phyloP scores from a whole-genome alignment of 1,140 invertebrate genomes.

The Microplitis mediator region DNA sequence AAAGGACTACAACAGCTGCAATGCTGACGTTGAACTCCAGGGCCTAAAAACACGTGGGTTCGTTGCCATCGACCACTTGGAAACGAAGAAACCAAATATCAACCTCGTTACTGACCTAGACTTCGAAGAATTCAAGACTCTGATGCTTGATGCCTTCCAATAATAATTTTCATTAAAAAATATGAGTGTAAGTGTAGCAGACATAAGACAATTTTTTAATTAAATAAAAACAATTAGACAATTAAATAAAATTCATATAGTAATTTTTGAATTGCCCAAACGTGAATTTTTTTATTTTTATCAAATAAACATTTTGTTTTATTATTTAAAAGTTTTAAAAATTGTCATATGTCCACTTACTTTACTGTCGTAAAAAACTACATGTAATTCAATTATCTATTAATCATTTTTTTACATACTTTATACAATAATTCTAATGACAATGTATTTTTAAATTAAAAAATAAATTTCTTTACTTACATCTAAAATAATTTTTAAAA shows the following conservation, averaged over 20 bases:
- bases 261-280: no score
- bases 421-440: neutral
- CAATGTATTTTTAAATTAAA: no score
- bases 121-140: conserved; percentile 59
- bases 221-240: no score
- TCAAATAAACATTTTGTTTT: no score
- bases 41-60: conserved; percentile 67
- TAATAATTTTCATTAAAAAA: neutral
- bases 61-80: conserved; percentile 66
- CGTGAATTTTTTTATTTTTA: no score
- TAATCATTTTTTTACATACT: neutral
- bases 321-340: no score
- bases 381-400: neutral
- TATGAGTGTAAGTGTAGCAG: no score
- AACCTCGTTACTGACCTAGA: conserved; percentile 63
- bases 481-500: neutral
- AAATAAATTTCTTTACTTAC: no score
- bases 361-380: no score
- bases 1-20: conserved; percentile 43
- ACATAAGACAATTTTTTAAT: no score
- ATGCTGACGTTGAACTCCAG: conserved; percentile 65
- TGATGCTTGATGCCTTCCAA: conserved; percentile 41
- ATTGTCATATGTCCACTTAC: no score
- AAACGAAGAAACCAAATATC: conserved; percentile 61
- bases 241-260: no score